Evolutionary conservation across 2,797 vertebrate species (phyloP).

Genomic region (Spinus pinus): DNA sequence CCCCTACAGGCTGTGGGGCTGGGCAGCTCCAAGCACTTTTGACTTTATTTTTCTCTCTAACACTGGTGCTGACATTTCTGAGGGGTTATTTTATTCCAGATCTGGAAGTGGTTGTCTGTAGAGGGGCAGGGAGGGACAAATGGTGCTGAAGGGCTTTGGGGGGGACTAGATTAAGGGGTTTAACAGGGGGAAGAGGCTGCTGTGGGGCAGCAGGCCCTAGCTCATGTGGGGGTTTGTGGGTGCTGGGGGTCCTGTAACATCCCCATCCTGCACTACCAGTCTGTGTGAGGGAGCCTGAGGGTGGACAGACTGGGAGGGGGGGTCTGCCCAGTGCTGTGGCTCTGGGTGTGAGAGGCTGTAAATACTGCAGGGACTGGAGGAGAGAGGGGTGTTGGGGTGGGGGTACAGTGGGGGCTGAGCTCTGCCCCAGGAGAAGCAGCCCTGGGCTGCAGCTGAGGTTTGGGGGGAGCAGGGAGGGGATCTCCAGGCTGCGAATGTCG

Average conservation of each 20-base stretch:
- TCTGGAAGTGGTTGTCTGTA: background rate
- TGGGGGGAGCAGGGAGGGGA: background rate
- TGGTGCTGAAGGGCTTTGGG: background rate
- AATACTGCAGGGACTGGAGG: background rate
- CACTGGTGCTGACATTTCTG: background rate
- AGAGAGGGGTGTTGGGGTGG: background rate
- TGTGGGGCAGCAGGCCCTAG: background rate
- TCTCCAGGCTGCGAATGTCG: background rate
- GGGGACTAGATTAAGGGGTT: background rate
- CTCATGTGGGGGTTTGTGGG: background rate
- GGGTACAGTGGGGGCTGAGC: background rate
- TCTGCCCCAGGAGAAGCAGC: background rate
- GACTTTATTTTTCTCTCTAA: conserved; percentile 14
- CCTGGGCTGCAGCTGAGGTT: background rate
- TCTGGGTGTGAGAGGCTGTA: background rate
- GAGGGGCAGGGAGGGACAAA: background rate
- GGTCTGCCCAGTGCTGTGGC: background rate
- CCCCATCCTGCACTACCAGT: background rate
- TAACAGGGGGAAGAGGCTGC: background rate
- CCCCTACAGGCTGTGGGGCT: background rate
- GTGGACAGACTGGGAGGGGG: background rate
- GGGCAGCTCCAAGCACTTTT: conserved; percentile 1
- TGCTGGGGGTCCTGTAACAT: background rate
- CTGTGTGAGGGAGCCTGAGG: background rate
- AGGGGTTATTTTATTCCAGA: background rate